These are phyloP conservation scores for Pomacea maculata DNA, from an alignment of 1,140 invertebrate species.

Conservation along the genomic window DNA sequence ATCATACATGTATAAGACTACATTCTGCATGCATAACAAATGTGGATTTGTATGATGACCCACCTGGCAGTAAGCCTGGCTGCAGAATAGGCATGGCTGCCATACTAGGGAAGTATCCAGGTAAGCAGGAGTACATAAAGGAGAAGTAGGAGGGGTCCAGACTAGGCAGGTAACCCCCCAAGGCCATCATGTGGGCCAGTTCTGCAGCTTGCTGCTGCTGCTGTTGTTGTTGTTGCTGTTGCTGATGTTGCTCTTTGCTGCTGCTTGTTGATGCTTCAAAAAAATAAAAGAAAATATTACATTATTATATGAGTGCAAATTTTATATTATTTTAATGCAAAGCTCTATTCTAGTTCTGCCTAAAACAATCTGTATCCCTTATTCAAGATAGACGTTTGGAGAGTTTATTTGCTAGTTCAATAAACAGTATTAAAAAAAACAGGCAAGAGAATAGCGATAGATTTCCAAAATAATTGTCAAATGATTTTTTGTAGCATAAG, in stretches of 20 bases:
- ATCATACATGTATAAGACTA: too few relatives aligned
- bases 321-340: not conserved
- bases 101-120: slow-evolving; percentile 63
- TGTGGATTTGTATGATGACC: not conserved
- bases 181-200: slow-evolving; percentile 53
- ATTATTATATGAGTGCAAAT: not conserved
- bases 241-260: slow-evolving; percentile 13
- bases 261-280: not conserved
- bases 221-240: slow-evolving; percentile 29
- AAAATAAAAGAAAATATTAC: not conserved
- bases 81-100: slow-evolving; percentile 48
- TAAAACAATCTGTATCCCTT: too few relatives aligned
- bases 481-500: too few relatives aligned
- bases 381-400: too few relatives aligned
- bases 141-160: slow-evolving; percentile 63
- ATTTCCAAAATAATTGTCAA: too few relatives aligned
- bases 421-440: too few relatives aligned
- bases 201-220: slow-evolving; percentile 33
- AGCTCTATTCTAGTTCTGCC: not conserved
- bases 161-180: slow-evolving; percentile 58
- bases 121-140: slow-evolving; percentile 65
- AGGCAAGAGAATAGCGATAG: too few relatives aligned
- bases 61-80: slow-evolving; percentile 14
- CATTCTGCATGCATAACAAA: too few relatives aligned
- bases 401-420: too few relatives aligned